phyloP scores from a whole-genome alignment of 2,888 invertebrate genomes.

The Melanophora roralis region DNA sequence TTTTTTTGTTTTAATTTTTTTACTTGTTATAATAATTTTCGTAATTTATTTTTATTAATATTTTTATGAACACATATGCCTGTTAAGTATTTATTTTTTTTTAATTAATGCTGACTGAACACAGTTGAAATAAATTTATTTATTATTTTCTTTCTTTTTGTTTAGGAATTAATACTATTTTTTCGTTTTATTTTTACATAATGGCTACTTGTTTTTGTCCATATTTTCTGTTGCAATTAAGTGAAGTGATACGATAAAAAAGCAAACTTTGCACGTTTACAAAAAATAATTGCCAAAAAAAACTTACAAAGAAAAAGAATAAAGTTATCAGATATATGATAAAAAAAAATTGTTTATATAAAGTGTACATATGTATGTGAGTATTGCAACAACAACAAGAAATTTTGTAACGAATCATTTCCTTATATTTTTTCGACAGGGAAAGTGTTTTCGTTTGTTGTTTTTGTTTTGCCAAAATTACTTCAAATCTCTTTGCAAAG shows the following conservation, averaged over 20 bases:
- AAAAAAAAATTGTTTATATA: slow-evolving; percentile 5
- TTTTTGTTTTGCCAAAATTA: no score
- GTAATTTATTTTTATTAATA: slow-evolving; percentile 2
- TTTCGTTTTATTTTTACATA: no score
- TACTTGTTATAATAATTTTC: background rate
- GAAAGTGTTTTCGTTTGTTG: background rate
- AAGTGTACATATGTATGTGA: background rate
- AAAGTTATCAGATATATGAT: no score
- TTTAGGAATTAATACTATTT: background rate
- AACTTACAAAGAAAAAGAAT: background rate
- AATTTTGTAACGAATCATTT: slow-evolving; percentile 2
- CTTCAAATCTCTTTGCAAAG: no score
- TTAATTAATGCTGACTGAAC: slow-evolving; percentile 43
- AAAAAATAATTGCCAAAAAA: background rate
- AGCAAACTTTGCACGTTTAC: background rate
- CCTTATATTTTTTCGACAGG: slow-evolving; percentile 26
- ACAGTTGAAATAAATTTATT: slow-evolving; percentile 7
- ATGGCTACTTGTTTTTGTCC: background rate
- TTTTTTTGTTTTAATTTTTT: background rate
- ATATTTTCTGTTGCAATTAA: slow-evolving; percentile 19
- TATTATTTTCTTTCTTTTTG: background rate
- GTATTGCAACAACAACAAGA: background rate
- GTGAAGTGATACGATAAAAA: slow-evolving; percentile 7
- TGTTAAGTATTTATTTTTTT: background rate
- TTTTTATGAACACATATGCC: background rate